A percentile compares a stretch with the other conserved stretches of the same genome.
These are phyloP conservation scores for Azemiops feae DNA, from an alignment of 2,113 vertebrate species.

Conservation along the genomic window DNA sequence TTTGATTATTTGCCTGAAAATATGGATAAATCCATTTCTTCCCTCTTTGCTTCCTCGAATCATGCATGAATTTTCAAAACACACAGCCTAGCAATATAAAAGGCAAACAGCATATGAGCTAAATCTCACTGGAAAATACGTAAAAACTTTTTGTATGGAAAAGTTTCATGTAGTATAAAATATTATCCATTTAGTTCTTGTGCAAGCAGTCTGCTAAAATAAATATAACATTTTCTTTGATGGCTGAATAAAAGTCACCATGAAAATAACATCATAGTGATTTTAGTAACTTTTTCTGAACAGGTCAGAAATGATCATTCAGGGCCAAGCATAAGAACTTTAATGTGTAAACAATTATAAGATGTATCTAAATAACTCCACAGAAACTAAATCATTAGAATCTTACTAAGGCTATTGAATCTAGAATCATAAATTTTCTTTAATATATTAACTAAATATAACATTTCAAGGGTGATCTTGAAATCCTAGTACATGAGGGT, in stretches of 20 bases:
- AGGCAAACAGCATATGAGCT: neutral
- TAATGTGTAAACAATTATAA: neutral
- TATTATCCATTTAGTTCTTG: neutral
- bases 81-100: constrained; percentile 80
- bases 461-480: neutral
- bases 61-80: constrained; percentile 95
- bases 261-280: neutral
- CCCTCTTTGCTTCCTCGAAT: constrained; percentile 94
- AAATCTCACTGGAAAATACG: neutral
- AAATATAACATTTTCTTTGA: neutral
- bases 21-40: constrained; percentile 89
- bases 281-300: neutral
- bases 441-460: neutral
- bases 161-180: constrained; percentile 2
- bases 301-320: neutral
- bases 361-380: neutral
- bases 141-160: neutral
- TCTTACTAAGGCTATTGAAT: neutral
- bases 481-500: neutral
- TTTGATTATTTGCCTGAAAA: constrained; percentile 82
- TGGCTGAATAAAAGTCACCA: neutral
- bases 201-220: neutral
- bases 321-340: neutral
- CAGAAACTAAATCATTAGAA: neutral
- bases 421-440: neutral